phyloP scores from a whole-genome alignment of 2,113 vertebrate genomes.

The Pluvianellus socialis region DNA sequence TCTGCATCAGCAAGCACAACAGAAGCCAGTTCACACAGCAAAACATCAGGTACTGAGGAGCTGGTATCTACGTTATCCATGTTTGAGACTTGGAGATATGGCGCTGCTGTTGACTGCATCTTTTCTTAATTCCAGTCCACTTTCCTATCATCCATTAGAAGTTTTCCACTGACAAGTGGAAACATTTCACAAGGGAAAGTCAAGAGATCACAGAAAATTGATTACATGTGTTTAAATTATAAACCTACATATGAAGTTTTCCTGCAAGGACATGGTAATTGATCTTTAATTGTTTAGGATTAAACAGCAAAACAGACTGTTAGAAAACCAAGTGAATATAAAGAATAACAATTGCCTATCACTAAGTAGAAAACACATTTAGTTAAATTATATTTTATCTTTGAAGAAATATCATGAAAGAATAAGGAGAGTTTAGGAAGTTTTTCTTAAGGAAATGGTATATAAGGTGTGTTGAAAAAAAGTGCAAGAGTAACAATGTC shows the following conservation, averaged over 20 bases:
- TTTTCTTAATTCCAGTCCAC: background rate
- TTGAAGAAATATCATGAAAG: background rate
- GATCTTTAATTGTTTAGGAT: background rate
- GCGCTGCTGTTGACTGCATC: background rate
- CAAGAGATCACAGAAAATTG: background rate
- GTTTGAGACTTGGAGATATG: background rate
- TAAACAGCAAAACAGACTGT: background rate
- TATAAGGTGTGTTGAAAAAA: background rate
- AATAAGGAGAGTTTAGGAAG: background rate
- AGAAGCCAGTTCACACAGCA: background rate
- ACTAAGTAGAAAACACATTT: background rate
- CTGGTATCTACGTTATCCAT: background rate
- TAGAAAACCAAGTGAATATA: background rate
- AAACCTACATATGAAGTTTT: background rate
- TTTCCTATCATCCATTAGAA: background rate
- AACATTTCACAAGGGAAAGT: background rate
- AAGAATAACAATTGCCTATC: background rate
- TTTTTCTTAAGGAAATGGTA: background rate
- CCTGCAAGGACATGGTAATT: background rate
- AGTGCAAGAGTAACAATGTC: background rate
- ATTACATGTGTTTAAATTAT: background rate
- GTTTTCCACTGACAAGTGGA: background rate
- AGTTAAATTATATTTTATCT: background rate
- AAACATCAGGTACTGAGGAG: background rate
- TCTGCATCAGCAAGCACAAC: background rate